Conservation (phyloP, 2,797 vertebrate species). For the Macropodus opercularis region DNA sequence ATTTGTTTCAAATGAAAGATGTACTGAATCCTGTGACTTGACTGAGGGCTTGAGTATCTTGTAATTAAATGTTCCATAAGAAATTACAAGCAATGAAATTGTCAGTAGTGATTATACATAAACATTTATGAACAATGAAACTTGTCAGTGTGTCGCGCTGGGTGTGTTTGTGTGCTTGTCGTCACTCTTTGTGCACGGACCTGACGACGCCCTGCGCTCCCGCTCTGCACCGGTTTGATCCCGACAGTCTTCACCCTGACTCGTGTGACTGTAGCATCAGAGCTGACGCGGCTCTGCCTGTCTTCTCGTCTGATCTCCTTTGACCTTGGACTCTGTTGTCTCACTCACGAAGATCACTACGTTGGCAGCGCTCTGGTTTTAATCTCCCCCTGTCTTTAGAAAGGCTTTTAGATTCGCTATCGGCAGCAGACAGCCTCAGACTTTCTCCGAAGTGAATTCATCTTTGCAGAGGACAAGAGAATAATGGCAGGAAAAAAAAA, state of each 20-base stretch:
- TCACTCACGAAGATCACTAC: conserved; percentile 21
- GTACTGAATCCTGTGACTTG: no score
- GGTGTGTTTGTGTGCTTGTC: neutral
- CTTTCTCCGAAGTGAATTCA: conserved; percentile 20
- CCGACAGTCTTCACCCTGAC: conserved; percentile 19
- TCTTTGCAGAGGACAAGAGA: conserved; percentile 24
- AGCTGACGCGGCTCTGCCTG: conserved; percentile 21
- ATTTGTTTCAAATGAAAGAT: neutral
- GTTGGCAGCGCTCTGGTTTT: conserved; percentile 39
- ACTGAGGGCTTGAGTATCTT: neutral
- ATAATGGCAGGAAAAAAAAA: conserved; percentile 11
- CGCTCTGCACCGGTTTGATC: conserved; percentile 17
- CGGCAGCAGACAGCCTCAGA: conserved; percentile 29
- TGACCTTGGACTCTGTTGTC: conserved; percentile 45
- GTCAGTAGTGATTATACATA: no score
- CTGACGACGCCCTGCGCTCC: neutral
- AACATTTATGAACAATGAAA: no score
- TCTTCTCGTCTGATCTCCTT: conserved; percentile 42
- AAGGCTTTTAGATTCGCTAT: conserved; percentile 39
- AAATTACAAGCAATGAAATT: neutral
- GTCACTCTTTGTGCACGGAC: conserved; percentile 5
- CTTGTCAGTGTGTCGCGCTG: neutral
- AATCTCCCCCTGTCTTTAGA: conserved; percentile 47
- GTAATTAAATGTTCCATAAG: neutral
- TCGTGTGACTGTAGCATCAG: conserved; percentile 30